Evolutionary conservation across 2,113 vertebrate genomes (phyloP).

Genomic region (Zosterops japonicus): DNA sequence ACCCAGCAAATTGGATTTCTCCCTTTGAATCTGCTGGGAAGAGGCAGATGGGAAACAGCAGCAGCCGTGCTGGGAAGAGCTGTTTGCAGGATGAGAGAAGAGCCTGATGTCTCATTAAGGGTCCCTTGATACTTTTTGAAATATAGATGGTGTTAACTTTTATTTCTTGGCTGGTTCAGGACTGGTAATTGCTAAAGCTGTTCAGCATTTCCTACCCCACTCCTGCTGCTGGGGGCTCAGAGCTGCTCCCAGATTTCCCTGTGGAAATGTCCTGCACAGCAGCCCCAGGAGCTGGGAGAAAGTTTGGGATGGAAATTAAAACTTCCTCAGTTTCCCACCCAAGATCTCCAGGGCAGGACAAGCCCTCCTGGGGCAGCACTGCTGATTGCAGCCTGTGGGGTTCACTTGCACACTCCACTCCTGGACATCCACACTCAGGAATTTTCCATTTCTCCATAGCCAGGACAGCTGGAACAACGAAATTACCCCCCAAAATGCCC

Average conservation of each 20-base stretch:
- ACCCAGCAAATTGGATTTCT: not conserved
- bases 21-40: not conserved
- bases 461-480: not conserved
- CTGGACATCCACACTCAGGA: not conserved
- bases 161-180: not conserved
- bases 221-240: not conserved
- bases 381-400: not conserved
- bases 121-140: not conserved
- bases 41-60: not conserved
- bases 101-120: not conserved
- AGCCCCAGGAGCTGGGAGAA: not conserved
- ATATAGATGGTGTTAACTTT: not conserved
- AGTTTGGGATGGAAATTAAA: not conserved
- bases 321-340: not conserved
- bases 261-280: not conserved
- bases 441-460: not conserved
- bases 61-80: not conserved
- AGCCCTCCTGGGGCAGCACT: not conserved
- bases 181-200: not conserved
- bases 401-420: accelerated
- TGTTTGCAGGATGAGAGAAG: not conserved
- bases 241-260: not conserved
- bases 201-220: not conserved
- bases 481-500: not conserved
- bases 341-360: not conserved